Base-by-base conservation (phyloP, 2,888 invertebrate species). In the Emmelina monodactyla region DNA sequence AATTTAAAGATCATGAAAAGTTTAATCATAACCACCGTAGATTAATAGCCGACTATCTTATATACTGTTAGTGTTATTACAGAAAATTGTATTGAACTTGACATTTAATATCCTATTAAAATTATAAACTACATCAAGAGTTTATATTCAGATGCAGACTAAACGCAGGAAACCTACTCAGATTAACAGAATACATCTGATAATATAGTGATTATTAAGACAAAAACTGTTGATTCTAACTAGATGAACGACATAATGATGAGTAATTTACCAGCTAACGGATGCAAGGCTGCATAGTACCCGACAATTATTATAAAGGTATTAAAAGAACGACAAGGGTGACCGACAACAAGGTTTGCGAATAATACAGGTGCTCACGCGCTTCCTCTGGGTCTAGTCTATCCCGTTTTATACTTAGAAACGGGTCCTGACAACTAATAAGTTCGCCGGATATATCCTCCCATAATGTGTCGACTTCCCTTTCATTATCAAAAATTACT, bases 401-500 rank as follows among this genome's bases (percentile, higher is more conserved):
- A 53, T 63, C 64, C 53, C 49, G 65, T 61, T 58, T 47, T 44
- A 40, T 45, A 45, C 53, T 56, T 49, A 54, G 50, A 48, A 58
- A 61, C 61, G 51, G 62, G 61, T 59, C 55, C 52, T 46, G 60
- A 64, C 63, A 67, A 69, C 65, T 67, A 67, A 60, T 60, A 55
- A 51, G 45, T 39, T 48, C 58, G 51, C 58, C 71, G 76, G 76
- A 76, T 64, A 70, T 59, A 68, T 64, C 69, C 68, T 62, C 71
- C 71, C 68, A 72, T 71, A 61, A 63, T 58, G 55, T 43, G 35
- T 50, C 44, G 51, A 58, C 64, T 65, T 69, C 71, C 68, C 64
- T 58, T 69, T 54, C 57, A 67, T 70, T 70, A 70, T 67, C 67
- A 68, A 65, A 73, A 73, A 70, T 67, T 65, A 66, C 65, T 70